Conservation (phyloP, 1,140 invertebrate species). For the Helicoverpa zea region DNA sequence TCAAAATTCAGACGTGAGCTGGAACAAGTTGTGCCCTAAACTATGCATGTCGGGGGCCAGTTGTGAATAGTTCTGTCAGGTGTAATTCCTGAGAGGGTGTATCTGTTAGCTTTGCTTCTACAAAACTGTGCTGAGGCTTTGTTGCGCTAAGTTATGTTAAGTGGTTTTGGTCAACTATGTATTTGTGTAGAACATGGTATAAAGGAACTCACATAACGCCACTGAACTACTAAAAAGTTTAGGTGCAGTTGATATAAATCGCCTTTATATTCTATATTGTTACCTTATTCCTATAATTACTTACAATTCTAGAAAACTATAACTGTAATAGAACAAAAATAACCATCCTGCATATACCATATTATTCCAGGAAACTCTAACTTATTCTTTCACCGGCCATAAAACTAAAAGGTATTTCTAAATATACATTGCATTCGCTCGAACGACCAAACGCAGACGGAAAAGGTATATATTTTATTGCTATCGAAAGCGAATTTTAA, state of each 20-base stretch:
- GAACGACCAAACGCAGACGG: conserved; percentile 9
- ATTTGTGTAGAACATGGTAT: background rate
- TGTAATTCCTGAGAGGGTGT: conserved; percentile 48
- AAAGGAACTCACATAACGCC: background rate
- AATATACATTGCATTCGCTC: conserved; percentile 14
- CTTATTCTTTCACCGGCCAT: background rate
- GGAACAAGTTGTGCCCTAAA: conserved; percentile 54
- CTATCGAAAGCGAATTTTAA: conserved; percentile 43
- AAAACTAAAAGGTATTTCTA: background rate
- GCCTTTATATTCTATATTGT: too few relatives aligned
- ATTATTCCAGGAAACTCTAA: too few relatives aligned
- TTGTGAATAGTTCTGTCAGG: conserved; percentile 49
- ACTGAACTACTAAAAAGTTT: too few relatives aligned
- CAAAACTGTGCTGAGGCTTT: conserved; percentile 29
- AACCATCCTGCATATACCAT: too few relatives aligned
- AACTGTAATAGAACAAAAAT: too few relatives aligned
- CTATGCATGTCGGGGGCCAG: conserved; percentile 49
- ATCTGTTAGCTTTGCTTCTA: conserved; percentile 38
- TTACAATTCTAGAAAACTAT: too few relatives aligned
- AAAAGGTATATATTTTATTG: conserved; percentile 46
- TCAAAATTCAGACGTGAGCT: conserved; percentile 54
- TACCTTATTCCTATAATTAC: too few relatives aligned
- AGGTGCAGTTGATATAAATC: too few relatives aligned
- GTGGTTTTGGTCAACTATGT: conserved; percentile 19
- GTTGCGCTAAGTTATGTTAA: conserved; percentile 26